Base-by-base conservation (phyloP, 2,888 invertebrate genomes). In the Sipha maydis region DNA sequence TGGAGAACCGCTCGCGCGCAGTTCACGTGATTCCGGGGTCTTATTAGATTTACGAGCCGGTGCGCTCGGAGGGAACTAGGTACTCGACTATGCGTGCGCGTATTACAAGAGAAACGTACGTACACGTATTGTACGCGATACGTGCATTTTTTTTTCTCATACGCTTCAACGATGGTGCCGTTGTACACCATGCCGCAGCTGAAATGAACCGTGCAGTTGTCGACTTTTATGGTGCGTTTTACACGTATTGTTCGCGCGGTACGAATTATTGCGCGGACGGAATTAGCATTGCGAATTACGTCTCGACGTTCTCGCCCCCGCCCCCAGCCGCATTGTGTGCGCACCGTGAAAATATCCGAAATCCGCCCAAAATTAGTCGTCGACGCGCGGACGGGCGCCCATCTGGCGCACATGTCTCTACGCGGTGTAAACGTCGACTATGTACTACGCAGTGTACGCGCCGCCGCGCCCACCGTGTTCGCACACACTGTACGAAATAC, bases 231-330 rank as follows among this genome's bases (percentile, higher is more conserved):
- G 54, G 56, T 73, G n/a, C 34, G 19, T 71, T 71, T 73, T 73
- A 54, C 5, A 28, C 31, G 83, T 34, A 83, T 83, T 83, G 75
- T 83, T 75, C 83, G 25, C 83, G 61, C 25, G 83, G 73, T 54
- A 19, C 14, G 56, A 75, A 85, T 71, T 85, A 78, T 85, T 71
- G 14, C 34, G 31, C 69, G 71, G 28, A 71, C 69, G 48, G 71
- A 85, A 85, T 85, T 85, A 71, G 85, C 34, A 78, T 78, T 71
- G 85, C 78, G 78, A 85, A 85, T 76, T 67, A 28, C 86, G 67
- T 41, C 73, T 61, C 21, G 61, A 21, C 48, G 21, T 41, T 84
- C 56, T 67, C 31, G 31, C 54, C 79, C 56, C 38, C 73, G 14
- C 38, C 73, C 86, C 19, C 21, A 11, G 19, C 9, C 8, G 86